phyloP scores from a whole-genome alignment of 2,797 vertebrate species.

The Hydrocynus forskahlii region DNA sequence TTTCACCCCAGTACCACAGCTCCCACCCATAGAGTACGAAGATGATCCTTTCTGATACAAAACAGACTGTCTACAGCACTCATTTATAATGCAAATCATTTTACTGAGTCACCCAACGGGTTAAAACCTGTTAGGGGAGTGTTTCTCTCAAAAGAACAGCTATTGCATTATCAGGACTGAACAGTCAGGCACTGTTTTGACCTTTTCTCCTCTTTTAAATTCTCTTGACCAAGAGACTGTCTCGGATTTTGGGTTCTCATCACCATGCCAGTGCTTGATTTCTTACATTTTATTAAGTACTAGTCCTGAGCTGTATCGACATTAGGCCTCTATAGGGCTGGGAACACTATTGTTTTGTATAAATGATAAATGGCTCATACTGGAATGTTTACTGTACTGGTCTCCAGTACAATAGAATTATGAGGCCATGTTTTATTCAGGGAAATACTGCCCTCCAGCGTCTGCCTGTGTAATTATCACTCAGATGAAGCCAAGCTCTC shows the following conservation, averaged over 20 bases:
- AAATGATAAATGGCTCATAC: conserved; percentile 9
- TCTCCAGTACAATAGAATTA: conserved; percentile 33
- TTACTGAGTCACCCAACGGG: conserved; percentile 10
- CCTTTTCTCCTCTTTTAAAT: conserved; percentile 21
- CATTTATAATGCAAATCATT: background rate
- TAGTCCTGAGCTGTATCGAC: background rate
- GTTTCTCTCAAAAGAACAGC: conserved; percentile 15
- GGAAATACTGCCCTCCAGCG: conserved; percentile 44
- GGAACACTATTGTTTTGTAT: conserved; percentile 21
- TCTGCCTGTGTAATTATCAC: background rate
- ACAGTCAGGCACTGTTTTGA: background rate
- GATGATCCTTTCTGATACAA: conserved; percentile 56
- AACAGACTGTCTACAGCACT: background rate
- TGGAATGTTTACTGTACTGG: conserved; percentile 28
- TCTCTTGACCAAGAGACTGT: background rate
- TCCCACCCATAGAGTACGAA: conserved; percentile 40
- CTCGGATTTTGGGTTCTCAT: conserved; percentile 3
- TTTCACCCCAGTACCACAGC: conserved; percentile 28
- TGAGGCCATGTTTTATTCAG: conserved; percentile 18
- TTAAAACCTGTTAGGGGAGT: background rate
- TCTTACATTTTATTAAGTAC: conserved; percentile 2
- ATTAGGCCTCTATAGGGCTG: conserved; percentile 14
- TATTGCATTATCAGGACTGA: background rate
- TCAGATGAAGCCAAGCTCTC: background rate
- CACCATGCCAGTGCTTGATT: background rate